Evolutionary conservation across 2,888 invertebrate species (phyloP).

Genomic region (Tetropium fuscum): DNA sequence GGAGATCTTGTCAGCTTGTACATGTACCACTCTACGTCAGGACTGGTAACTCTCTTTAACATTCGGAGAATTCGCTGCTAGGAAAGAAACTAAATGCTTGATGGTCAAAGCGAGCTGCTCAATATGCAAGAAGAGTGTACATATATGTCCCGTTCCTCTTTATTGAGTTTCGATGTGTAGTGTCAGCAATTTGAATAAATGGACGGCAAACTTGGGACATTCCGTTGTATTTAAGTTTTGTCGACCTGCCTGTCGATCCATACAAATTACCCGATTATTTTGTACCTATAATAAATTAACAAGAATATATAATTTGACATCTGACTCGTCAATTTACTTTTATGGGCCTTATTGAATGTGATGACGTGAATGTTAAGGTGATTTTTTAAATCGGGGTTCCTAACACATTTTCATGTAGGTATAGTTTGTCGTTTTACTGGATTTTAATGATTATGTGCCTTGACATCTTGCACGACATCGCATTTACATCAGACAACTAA

Average conservation of each 20-base stretch:
- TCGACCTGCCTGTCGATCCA: constrained; percentile 48
- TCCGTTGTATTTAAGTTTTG: constrained; percentile 55
- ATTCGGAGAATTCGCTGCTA: constrained; percentile 1
- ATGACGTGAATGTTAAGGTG: too few relatives aligned
- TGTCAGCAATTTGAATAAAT: constrained; percentile 55
- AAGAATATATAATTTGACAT: constrained; percentile 6
- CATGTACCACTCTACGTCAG: constrained; percentile 19
- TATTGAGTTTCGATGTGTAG: constrained; percentile 58
- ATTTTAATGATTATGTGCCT: too few relatives aligned
- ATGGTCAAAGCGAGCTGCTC: constrained; percentile 32
- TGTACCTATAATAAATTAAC: constrained; percentile 21
- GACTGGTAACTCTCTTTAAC: constrained; percentile 23
- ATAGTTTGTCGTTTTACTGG: too few relatives aligned
- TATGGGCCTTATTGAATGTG: constrained; percentile 29
- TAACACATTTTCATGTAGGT: too few relatives aligned
- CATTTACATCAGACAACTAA: too few relatives aligned
- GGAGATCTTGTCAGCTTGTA: constrained; percentile 11
- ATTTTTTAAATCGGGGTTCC: too few relatives aligned
- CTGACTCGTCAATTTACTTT: constrained; percentile 11
- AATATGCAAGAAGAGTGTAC: constrained; percentile 53
- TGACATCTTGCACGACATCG: too few relatives aligned
- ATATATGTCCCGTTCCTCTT: constrained; percentile 52
- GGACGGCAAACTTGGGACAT: constrained; percentile 56
- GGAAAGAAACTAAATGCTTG: constrained; percentile 1
- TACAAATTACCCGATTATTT: constrained; percentile 59